Evolutionary conservation across 2,888 invertebrate genomes (phyloP).

Genomic region (Meteorus cinctellus): DNA sequence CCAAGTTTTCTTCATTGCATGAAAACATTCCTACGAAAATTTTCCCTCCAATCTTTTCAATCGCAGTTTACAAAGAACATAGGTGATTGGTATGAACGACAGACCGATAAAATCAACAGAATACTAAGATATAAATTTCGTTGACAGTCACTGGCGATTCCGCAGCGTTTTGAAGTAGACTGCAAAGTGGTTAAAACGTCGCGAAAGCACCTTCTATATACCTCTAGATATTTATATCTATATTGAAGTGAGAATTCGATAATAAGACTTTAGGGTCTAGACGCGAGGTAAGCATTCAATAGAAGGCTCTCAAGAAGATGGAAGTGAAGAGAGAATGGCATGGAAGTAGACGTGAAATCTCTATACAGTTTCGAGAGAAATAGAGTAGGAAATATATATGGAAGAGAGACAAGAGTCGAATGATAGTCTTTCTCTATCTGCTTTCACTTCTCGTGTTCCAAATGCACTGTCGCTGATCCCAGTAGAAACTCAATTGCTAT

Average conservation of each 20-base stretch:
- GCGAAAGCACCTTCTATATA: background rate
- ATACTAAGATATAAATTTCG: background rate
- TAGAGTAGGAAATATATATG: background rate
- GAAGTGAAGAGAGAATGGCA: background rate
- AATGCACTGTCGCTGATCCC: slow-evolving; percentile 55
- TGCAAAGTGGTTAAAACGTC: background rate
- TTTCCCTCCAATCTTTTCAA: no score
- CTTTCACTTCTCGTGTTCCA: slow-evolving; percentile 26
- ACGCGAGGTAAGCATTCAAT: slow-evolving; percentile 30
- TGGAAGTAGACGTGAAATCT: background rate
- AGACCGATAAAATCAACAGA: background rate
- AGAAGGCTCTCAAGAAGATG: slow-evolving; percentile 1
- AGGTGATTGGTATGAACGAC: background rate
- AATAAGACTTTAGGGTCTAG: slow-evolving; percentile 25
- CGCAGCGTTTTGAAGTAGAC: background rate
- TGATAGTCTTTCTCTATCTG: slow-evolving; percentile 34
- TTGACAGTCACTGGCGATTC: slow-evolving; percentile 13
- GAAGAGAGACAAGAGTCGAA: slow-evolving; percentile 26
- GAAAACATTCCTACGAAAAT: no score
- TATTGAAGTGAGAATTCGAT: slow-evolving; percentile 30
- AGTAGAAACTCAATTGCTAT: slow-evolving; percentile 58
- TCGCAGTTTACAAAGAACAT: background rate
- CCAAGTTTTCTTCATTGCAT: no score
- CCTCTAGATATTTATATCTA: background rate
- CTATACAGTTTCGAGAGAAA: background rate